These are phyloP conservation scores for Atrichornis clamosus DNA, from an alignment of 2,113 vertebrate genomes.

Conservation along the genomic window DNA sequence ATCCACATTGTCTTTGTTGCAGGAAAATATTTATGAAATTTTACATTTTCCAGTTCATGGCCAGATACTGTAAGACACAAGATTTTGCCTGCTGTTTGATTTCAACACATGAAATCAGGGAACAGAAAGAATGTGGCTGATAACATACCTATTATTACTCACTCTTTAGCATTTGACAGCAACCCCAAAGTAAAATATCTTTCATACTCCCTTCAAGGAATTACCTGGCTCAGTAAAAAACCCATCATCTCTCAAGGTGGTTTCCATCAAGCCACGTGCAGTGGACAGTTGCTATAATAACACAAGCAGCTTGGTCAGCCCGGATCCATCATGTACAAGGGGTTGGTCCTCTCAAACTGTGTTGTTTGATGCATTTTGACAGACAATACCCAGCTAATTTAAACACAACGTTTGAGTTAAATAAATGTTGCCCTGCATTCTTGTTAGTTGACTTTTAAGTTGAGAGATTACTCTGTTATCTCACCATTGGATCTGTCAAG, in stretches of 20 bases:
- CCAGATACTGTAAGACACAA: neutral
- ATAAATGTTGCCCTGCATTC: neutral
- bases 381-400: slow-evolving; percentile 1
- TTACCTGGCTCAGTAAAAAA: neutral
- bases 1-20: neutral
- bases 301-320: neutral
- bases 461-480: neutral
- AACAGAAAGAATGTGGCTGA: neutral
- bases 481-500: neutral
- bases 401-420: neutral
- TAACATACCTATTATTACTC: neutral
- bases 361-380: neutral
- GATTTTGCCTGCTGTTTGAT: neutral
- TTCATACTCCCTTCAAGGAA: neutral
- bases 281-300: neutral
- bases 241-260: neutral
- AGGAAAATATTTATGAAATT: neutral
- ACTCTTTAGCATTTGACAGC: neutral
- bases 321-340: neutral
- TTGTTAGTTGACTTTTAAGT: neutral
- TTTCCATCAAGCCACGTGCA: neutral
- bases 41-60: neutral
- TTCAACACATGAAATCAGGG: neutral
- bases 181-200: neutral
- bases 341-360: neutral